Conservation (phyloP, 2,113 vertebrate species). For the Merops nubicus region DNA sequence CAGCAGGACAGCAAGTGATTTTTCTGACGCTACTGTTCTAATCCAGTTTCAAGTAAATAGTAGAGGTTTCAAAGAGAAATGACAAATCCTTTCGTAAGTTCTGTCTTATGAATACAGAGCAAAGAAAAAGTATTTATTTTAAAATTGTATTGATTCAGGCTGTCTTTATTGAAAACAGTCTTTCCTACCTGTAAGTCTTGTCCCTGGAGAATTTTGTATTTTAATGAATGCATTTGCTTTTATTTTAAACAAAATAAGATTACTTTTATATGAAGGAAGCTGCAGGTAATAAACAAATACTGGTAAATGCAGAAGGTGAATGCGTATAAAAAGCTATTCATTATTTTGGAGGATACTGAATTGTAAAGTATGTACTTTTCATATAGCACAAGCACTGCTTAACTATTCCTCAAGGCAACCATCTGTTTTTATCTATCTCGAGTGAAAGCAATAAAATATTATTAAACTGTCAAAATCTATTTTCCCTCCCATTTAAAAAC, state of each 20-base stretch:
- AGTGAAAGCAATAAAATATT: conserved; percentile 39
- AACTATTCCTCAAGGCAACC: conserved; percentile 39
- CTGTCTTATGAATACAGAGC: neutral
- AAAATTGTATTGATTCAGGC: neutral
- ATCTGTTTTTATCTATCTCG: conserved; percentile 23
- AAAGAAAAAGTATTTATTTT: neutral
- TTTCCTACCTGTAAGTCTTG: neutral
- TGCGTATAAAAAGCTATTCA: neutral
- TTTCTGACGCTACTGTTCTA: neutral
- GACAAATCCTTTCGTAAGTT: neutral
- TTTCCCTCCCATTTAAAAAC: conserved; percentile 14
- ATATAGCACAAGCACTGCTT: neutral
- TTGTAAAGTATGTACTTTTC: conserved; percentile 38
- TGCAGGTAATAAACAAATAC: conserved; percentile 1
- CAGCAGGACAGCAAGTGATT: neutral
- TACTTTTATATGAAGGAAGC: neutral
- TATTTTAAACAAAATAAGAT: conserved; percentile 16
- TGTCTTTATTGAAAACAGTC: neutral
- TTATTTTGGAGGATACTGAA: conserved; percentile 19
- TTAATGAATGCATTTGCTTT: conserved; percentile 6
- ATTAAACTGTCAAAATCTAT: conserved; percentile 50
- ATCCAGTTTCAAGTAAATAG: neutral
- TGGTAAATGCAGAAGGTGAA: conserved; percentile 16
- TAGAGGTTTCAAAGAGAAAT: neutral
- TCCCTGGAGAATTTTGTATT: neutral